Conservation (phyloP, 2,113 vertebrate genomes). For the Anas platyrhynchos region DNA sequence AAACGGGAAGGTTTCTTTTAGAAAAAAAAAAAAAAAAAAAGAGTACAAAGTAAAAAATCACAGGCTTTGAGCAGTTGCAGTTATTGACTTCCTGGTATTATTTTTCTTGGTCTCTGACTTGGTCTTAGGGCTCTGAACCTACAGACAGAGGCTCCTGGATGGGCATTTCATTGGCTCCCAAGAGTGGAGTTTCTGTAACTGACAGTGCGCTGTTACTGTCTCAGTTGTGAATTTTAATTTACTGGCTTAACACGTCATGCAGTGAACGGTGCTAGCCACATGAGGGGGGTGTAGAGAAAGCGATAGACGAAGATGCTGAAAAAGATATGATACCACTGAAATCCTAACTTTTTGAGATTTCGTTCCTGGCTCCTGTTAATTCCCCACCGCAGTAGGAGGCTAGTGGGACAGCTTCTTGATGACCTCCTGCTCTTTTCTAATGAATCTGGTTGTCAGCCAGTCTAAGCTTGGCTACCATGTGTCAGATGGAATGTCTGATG, state of each 20-base stretch:
- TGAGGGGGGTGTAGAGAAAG: background rate
- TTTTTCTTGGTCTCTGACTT: background rate
- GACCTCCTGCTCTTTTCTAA: background rate
- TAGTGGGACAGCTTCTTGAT: background rate
- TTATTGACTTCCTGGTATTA: background rate
- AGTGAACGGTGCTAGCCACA: background rate
- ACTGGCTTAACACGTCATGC: background rate
- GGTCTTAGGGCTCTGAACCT: fast-evolving
- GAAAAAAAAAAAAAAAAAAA: background rate
- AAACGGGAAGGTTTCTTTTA: slow-evolving; percentile 2
- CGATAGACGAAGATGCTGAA: background rate
- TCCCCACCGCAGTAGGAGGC: background rate
- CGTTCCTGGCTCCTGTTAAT: background rate
- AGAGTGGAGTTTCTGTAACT: background rate
- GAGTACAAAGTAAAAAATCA: background rate
- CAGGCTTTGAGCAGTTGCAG: background rate
- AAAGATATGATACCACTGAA: fast-evolving
- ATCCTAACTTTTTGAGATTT: background rate
- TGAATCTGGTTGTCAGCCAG: background rate
- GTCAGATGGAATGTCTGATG: background rate
- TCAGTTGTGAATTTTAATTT: background rate
- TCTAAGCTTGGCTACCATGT: fast-evolving
- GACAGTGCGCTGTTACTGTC: fast-evolving
- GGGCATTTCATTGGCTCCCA: background rate
- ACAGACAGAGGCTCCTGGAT: background rate